phyloP scores from a whole-genome alignment of 2,113 vertebrate species.

The Paraplagusia blochii region DNA sequence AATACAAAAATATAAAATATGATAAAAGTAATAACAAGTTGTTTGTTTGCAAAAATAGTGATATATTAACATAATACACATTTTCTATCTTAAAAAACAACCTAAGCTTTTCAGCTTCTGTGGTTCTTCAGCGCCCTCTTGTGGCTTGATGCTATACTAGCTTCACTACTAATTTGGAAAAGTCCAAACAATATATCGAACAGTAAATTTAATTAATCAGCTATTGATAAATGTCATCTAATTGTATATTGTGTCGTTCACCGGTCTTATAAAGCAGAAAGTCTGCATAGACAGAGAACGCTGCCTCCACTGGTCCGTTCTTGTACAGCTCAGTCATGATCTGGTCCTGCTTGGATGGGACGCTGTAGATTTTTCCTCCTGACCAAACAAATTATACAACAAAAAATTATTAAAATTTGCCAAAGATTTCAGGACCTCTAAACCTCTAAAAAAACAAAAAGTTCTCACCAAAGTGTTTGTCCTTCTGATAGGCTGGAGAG shows the following conservation, averaged over 20 bases:
- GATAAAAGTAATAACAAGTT: neutral
- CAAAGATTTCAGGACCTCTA: neutral
- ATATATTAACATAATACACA: too few relatives aligned
- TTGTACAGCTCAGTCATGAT: constrained; percentile 92
- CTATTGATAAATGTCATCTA: too few relatives aligned
- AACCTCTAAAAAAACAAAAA: neutral
- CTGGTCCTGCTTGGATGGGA: constrained; percentile 76
- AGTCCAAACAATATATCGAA: too few relatives aligned
- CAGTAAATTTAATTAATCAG: too few relatives aligned
- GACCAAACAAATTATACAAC: constrained; percentile 3
- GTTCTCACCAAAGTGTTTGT: constrained; percentile 82
- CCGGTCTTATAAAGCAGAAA: constrained; percentile 88
- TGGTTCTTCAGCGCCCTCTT: too few relatives aligned
- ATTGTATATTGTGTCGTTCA: constrained; percentile 41
- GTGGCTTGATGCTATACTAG: too few relatives aligned
- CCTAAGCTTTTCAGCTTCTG: too few relatives aligned
- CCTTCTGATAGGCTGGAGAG: constrained; percentile 76
- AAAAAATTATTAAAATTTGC: fast-evolving
- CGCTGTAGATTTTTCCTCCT: constrained; percentile 76
- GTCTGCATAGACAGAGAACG: constrained; percentile 84
- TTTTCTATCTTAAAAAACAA: too few relatives aligned
- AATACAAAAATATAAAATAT: neutral
- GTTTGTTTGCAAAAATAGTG: too few relatives aligned
- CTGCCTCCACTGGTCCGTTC: constrained; percentile 85
- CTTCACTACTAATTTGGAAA: too few relatives aligned